Conservation (phyloP, 2,888 invertebrate species). For the Magallana nippona region DNA sequence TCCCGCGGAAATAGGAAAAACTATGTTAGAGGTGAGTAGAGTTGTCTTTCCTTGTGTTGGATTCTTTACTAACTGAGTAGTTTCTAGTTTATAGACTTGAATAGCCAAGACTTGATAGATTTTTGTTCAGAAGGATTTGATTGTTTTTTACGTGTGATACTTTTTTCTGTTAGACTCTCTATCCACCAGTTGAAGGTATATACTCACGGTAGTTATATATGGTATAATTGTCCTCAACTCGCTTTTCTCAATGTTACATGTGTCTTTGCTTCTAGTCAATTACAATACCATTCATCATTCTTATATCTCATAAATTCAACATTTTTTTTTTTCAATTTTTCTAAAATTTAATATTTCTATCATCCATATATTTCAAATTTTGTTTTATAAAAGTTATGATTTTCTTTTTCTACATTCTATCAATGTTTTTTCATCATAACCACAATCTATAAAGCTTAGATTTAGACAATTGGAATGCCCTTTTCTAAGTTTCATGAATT, state of each 20-base stretch:
- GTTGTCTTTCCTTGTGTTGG: not conserved
- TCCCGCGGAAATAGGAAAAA: conserved; percentile 96
- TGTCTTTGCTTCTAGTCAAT: not conserved
- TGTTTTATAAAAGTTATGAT: no score
- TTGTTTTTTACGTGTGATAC: not conserved
- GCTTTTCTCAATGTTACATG: not conserved
- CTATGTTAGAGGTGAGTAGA: conserved; percentile 83
- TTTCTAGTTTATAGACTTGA: not conserved
- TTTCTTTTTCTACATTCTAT: no score
- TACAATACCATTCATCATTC: not conserved
- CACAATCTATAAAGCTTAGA: no score
- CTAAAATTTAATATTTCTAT: no score
- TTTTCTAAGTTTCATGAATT: no score
- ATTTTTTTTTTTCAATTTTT: not conserved
- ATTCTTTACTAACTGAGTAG: not conserved
- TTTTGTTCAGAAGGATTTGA: not conserved
- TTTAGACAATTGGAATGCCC: no score
- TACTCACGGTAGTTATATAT: no score
- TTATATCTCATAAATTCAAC: not conserved
- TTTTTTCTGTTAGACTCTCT: conserved; percentile 26
- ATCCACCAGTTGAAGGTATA: conserved; percentile 8
- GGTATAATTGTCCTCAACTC: not conserved
- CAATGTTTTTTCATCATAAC: no score
- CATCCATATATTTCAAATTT: no score
- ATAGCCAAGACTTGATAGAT: not conserved